A percentile compares a stretch with the other conserved stretches of the same genome.
phyloP scores from a whole-genome alignment of 2,113 vertebrate genomes.

The Sinosuthora webbiana region DNA sequence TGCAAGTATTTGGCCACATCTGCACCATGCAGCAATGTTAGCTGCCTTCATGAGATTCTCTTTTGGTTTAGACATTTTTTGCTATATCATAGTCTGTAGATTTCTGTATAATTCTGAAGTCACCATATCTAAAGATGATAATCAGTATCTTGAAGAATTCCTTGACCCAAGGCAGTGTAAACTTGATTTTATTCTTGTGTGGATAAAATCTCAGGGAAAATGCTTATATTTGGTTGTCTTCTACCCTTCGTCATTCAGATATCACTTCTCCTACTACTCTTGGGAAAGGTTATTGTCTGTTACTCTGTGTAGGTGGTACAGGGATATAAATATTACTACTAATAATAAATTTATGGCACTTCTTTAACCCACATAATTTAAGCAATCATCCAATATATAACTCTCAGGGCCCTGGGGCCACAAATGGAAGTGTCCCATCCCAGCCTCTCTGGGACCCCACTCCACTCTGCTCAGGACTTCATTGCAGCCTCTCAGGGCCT shows the following conservation, averaged over 20 bases:
- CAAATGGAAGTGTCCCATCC: neutral
- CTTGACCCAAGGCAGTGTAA: neutral
- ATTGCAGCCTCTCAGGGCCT: neutral
- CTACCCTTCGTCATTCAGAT: neutral
- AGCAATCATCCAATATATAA: neutral
- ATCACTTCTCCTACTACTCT: neutral
- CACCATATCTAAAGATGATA: neutral
- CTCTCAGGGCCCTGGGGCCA: neutral
- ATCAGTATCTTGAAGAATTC: neutral
- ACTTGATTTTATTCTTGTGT: neutral
- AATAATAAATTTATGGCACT: neutral
- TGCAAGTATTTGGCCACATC: neutral
- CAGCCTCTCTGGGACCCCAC: neutral
- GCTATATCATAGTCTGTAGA: neutral
- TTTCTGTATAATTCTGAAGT: neutral
- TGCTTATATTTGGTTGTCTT: neutral
- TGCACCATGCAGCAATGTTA: neutral
- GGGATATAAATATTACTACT: neutral
- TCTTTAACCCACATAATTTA: neutral
- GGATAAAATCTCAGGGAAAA: neutral
- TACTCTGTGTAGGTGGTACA: neutral
- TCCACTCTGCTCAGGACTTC: neutral
- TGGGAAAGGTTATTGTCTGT: neutral
- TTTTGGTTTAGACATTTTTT: neutral
- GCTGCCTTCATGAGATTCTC: neutral